Percentiles rank a stretch among this genome's conserved stretches.
These are phyloP conservation scores for Pelobates cultripes DNA, from an alignment of 2,797 vertebrate genomes.

Conservation along the genomic window DNA sequence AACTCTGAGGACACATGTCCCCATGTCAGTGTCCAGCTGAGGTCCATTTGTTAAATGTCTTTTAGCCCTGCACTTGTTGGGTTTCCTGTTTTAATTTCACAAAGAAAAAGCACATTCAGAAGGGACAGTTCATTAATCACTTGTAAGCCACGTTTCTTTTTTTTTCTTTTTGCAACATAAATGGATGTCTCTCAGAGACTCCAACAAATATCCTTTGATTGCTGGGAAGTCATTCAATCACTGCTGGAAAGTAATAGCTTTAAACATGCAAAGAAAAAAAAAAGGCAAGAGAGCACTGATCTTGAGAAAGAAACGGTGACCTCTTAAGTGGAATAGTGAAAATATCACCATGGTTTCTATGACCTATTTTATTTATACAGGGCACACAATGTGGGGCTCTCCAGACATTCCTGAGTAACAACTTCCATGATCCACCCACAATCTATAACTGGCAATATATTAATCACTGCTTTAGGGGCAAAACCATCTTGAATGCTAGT, in stretches of 20 bases:
- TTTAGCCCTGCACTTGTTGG: slow-evolving; percentile 45
- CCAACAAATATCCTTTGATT: slow-evolving; percentile 46
- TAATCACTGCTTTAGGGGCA: too few relatives aligned
- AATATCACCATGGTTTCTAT: background rate
- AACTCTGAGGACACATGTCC: slow-evolving; percentile 54
- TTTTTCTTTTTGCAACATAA: slow-evolving; percentile 42
- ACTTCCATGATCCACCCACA: too few relatives aligned
- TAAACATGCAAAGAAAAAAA: slow-evolving; percentile 2
- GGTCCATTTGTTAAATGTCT: slow-evolving; percentile 50
- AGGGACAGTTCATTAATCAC: slow-evolving; percentile 53
- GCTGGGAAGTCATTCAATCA: slow-evolving; percentile 21
- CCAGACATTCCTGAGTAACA: too few relatives aligned
- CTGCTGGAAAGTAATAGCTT: slow-evolving; percentile 1
- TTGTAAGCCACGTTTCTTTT: slow-evolving; percentile 40
- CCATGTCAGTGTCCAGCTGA: slow-evolving; percentile 51
- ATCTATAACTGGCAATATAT: too few relatives aligned
- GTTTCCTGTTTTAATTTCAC: slow-evolving; percentile 46
- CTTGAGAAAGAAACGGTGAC: background rate
- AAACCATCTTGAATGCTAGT: too few relatives aligned
- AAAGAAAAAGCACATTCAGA: slow-evolving; percentile 52
- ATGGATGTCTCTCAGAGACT: slow-evolving; percentile 44
- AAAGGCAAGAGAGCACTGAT: background rate
- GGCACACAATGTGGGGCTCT: too few relatives aligned
- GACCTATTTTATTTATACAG: too few relatives aligned
- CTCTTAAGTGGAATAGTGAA: slow-evolving; percentile 10